These are phyloP conservation scores for Iguana delicatissima DNA, from an alignment of 2,797 vertebrate genomes.

Conservation along the genomic window DNA sequence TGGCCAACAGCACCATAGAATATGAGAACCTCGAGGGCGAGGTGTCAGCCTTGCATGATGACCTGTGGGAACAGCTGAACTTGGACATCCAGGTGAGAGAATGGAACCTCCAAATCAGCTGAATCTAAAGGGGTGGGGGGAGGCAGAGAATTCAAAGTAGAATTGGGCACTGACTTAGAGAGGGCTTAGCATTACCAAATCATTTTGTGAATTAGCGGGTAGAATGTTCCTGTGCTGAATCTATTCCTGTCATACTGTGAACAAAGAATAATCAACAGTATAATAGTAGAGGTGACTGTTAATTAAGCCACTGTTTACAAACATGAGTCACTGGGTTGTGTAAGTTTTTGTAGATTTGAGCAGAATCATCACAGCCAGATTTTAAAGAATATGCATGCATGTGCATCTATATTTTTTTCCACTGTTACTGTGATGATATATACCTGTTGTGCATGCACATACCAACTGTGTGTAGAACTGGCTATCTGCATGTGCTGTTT, in stretches of 20 bases:
- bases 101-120: background rate
- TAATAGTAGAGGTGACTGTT: background rate
- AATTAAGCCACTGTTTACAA: background rate
- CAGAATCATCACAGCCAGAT: background rate
- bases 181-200: background rate
- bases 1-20: constrained; percentile 89
- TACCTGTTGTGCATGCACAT: background rate
- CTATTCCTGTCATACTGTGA: background rate
- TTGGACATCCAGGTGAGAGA: constrained; percentile 89
- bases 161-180: background rate
- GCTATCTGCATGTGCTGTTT: background rate
- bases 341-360: background rate
- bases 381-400: background rate
- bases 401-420: background rate
- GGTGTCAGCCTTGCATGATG: constrained; percentile 91
- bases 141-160: too few species aligned
- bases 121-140: background rate
- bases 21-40: constrained; percentile 93
- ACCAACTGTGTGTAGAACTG: background rate
- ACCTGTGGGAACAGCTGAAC: constrained; percentile 96
- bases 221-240: background rate
- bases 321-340: background rate
- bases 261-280: background rate
- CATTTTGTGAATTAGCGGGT: background rate
- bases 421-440: background rate